These are phyloP conservation scores for Cygnus olor DNA, from an alignment of 2,797 vertebrate species.

Conservation along the genomic window DNA sequence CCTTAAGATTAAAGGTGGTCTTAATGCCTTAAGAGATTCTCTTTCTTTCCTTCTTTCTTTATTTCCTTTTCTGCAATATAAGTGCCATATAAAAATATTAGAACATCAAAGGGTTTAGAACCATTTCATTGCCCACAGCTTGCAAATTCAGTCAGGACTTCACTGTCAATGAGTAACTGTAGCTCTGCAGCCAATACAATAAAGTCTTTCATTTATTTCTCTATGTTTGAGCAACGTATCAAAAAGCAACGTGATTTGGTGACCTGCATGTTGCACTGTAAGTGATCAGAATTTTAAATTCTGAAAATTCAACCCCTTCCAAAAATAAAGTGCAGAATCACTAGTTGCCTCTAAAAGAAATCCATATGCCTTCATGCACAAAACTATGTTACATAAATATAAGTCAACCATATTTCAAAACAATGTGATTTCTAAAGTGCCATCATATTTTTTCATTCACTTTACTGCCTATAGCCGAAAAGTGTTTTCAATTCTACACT, in stretches of 20 bases:
- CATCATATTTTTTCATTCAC: neutral
- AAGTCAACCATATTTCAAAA: neutral
- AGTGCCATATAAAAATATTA: neutral
- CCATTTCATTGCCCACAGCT: neutral
- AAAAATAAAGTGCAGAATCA: neutral
- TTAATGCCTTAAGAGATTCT: neutral
- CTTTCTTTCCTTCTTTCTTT: no score
- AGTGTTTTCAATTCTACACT: neutral
- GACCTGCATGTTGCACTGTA: neutral
- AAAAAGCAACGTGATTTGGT: neutral
- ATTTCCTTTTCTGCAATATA: neutral
- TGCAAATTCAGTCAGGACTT: neutral
- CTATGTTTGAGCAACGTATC: neutral
- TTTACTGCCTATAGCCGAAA: neutral
- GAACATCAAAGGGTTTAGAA: neutral
- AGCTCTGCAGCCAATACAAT: neutral
- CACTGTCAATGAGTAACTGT: neutral
- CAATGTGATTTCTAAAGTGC: neutral
- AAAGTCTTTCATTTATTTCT: neutral
- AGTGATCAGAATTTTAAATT: neutral
- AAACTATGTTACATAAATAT: neutral
- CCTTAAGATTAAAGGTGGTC: neutral
- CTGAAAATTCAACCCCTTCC: neutral
- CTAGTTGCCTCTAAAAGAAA: neutral
- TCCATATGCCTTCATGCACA: rapidly evolving